Conservation (phyloP, 1,140 invertebrate species). For the Aphaenogaster floridana region DNA sequence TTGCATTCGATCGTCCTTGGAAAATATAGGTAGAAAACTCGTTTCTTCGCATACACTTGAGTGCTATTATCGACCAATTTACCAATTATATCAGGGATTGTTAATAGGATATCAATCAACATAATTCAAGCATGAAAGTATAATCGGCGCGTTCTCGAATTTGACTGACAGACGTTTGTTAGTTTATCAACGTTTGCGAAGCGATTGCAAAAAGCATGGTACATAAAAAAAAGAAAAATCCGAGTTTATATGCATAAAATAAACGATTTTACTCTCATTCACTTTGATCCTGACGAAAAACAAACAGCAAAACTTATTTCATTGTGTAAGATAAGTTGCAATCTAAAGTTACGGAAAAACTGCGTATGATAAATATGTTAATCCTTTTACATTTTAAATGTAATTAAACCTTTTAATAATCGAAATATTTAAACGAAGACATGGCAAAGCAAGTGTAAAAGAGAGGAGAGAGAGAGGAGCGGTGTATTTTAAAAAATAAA, state of each 20-base stretch:
- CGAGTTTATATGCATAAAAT: background rate
- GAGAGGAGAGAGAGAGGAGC: background rate
- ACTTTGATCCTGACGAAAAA: conserved; percentile 65
- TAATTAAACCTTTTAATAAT: background rate
- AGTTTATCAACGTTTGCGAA: conserved; percentile 7
- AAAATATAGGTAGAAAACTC: conserved; percentile 60
- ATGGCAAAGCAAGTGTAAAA: background rate
- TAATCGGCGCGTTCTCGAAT: background rate
- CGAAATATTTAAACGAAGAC: background rate
- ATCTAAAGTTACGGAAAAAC: conserved; percentile 27
- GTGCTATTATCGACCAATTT: conserved; percentile 32
- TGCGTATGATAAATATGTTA: background rate
- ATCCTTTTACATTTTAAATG: background rate
- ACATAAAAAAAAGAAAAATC: background rate
- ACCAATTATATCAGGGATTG: conserved; percentile 5
- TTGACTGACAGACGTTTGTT: conserved; percentile 49
- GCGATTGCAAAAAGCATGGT: background rate
- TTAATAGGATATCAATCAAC: conserved; percentile 64
- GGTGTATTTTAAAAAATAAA: background rate
- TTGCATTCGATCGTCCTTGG: conserved; percentile 61
- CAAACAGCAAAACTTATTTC: conserved; percentile 58
- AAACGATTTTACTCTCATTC: conserved; percentile 64
- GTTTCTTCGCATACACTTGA: conserved; percentile 40
- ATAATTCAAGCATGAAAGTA: background rate
- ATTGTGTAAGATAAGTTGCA: conserved; percentile 17